Conservation (phyloP, 2,888 invertebrate species). For the Tetrapedia diversipes region DNA sequence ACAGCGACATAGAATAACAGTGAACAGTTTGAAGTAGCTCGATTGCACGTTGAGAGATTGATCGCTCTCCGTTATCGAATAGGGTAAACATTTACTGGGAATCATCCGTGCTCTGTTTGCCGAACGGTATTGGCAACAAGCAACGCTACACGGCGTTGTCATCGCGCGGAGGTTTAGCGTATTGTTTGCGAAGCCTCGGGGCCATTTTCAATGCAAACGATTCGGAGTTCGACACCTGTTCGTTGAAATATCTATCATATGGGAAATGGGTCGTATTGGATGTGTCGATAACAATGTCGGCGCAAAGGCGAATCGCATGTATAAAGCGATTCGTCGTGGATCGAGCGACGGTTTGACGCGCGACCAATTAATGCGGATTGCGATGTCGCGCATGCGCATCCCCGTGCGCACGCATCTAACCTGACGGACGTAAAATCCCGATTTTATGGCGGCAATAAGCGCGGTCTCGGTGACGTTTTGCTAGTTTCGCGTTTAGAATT, state of each 20-base stretch:
- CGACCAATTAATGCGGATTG: slow-evolving; percentile 11
- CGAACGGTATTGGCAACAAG: neutral
- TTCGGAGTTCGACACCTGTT: slow-evolving; percentile 11
- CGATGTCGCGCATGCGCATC: neutral
- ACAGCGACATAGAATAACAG: neutral
- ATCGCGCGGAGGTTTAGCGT: neutral
- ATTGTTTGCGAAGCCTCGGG: slow-evolving; percentile 15
- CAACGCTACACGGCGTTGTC: neutral
- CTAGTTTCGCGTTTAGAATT: neutral
- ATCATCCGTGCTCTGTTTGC: slow-evolving; percentile 10
- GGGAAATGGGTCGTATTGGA: neutral
- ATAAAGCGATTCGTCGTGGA: neutral
- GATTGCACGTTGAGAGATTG: neutral
- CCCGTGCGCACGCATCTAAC: neutral
- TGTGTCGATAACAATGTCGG: neutral
- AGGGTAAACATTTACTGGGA: slow-evolving; percentile 29
- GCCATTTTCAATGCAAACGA: slow-evolving; percentile 9
- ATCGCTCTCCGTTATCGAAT: slow-evolving; percentile 21
- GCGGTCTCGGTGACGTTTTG: neutral
- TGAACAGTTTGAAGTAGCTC: neutral
- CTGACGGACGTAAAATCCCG: slow-evolving; percentile 10
- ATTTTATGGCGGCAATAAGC: neutral
- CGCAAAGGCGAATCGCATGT: neutral
- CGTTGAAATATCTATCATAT: neutral
- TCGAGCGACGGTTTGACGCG: slow-evolving; percentile 6